Percentiles rank a stretch among this genome's conserved stretches.
These are phyloP conservation scores for Cebidichthys violaceus DNA, from an alignment of 2,113 vertebrate species.

Conservation along the genomic window DNA sequence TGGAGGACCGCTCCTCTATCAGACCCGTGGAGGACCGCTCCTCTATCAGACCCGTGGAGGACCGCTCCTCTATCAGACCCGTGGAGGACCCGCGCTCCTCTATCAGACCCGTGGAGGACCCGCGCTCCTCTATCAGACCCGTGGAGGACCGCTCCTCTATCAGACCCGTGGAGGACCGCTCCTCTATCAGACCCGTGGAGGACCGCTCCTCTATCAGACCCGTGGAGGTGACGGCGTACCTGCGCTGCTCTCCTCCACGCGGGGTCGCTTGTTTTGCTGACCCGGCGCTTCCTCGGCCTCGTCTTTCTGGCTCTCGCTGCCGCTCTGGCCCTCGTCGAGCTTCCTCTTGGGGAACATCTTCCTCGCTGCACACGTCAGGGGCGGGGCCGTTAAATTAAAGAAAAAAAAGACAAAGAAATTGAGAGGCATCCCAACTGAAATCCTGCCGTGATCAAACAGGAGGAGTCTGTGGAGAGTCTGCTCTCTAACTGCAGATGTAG, in stretches of 20 bases:
- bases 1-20: background rate
- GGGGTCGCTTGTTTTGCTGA: slow-evolving; percentile 69
- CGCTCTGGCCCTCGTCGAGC: slow-evolving; percentile 67
- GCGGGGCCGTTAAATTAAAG: slow-evolving; percentile 33
- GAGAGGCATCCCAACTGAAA: slow-evolving; percentile 40
- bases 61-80: background rate
- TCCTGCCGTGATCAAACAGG: slow-evolving; percentile 51
- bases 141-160: background rate
- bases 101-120: slow-evolving; percentile 54
- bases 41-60: background rate
- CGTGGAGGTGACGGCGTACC: slow-evolving; percentile 51
- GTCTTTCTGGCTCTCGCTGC: slow-evolving; percentile 60
- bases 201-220: slow-evolving; percentile 1
- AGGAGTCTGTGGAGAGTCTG: slow-evolving; percentile 24
- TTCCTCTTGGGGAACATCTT: slow-evolving; percentile 91
- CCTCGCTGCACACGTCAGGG: slow-evolving; percentile 81
- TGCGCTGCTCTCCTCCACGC: slow-evolving; percentile 58
- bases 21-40: slow-evolving; percentile 28
- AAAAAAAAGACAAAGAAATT: background rate
- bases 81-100: background rate
- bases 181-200: background rate
- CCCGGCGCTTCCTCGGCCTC: slow-evolving; percentile 56
- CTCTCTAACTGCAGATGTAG: slow-evolving; percentile 54
- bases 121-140: background rate
- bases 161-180: background rate